phyloP scores from a whole-genome alignment of 1,140 invertebrate species.

The Diachasmimorpha longicaudata region DNA sequence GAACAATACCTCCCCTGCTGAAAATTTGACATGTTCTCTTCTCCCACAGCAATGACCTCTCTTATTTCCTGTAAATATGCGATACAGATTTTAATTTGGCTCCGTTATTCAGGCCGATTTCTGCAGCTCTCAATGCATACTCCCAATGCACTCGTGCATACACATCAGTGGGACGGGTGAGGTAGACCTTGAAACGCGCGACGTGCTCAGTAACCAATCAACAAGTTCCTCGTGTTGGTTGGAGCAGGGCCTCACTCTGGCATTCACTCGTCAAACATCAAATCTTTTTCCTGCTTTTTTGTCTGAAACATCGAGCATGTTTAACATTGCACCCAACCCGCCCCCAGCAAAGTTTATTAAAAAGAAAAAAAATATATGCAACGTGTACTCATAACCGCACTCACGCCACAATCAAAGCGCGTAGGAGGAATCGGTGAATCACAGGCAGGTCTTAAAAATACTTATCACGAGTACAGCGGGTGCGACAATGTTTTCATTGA shows the following conservation, averaged over 20 bases:
- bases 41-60: too few species aligned
- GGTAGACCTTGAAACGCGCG: conserved; percentile 15
- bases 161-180: neutral
- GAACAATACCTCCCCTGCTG: too few species aligned
- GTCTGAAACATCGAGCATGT: neutral
- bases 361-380: neutral
- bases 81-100: neutral
- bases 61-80: neutral
- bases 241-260: neutral
- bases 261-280: neutral
- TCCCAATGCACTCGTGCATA: neutral
- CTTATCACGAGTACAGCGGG: neutral
- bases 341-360: neutral
- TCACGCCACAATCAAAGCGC: neutral
- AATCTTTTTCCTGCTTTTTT: neutral
- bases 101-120: neutral
- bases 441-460: neutral
- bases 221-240: conserved; percentile 24
- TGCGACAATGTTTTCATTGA: neutral
- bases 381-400: neutral
- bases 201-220: conserved; percentile 19
- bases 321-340: neutral
- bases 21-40: too few species aligned
- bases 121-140: neutral
- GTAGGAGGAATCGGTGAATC: neutral